A percentile compares a stretch with the other conserved stretches of the same genome.
Conservation (phyloP, 2,113 vertebrate species). For the Tringa solitaria region DNA sequence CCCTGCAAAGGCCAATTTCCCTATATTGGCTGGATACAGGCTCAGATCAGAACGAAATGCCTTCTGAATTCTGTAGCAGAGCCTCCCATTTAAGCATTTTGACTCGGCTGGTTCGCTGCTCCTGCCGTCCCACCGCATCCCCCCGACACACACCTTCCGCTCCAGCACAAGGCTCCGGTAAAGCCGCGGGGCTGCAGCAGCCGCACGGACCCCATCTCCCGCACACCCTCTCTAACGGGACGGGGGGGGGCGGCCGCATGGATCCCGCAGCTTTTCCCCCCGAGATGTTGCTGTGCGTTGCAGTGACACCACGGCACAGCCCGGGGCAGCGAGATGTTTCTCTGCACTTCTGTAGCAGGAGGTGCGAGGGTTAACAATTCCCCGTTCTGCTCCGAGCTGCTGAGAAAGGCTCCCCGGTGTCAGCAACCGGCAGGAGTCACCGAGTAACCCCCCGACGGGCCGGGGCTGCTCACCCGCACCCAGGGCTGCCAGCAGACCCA, state of each 20-base stretch:
- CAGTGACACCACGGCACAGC: not conserved
- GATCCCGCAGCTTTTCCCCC: not conserved
- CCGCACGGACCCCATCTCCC: rapidly evolving
- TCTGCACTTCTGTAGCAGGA: not conserved
- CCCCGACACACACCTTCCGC: no score
- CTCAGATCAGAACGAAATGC: not conserved
- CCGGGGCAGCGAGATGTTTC: not conserved
- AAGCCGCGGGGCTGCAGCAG: not conserved
- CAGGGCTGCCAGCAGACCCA: not conserved
- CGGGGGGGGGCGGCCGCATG: rapidly evolving
- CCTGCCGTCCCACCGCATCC: not conserved
- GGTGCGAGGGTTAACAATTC: not conserved
- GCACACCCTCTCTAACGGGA: rapidly evolving
- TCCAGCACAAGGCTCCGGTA: rapidly evolving
- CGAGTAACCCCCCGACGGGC: no score
- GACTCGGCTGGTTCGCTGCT: rapidly evolving
- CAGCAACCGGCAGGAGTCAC: no score
- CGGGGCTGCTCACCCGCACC: not conserved
- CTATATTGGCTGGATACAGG: rapidly evolving
- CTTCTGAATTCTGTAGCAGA: not conserved
- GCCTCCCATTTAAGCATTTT: not conserved
- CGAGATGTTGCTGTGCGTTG: not conserved
- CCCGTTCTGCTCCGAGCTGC: not conserved
- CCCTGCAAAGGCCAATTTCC: not conserved
- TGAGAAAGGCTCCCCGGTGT: not conserved